Percentiles rank a stretch among this genome's conserved stretches.
These are phyloP conservation scores for Cryptoblepharus egeriae DNA, from an alignment of 2,797 vertebrate species.

Conservation along the genomic window DNA sequence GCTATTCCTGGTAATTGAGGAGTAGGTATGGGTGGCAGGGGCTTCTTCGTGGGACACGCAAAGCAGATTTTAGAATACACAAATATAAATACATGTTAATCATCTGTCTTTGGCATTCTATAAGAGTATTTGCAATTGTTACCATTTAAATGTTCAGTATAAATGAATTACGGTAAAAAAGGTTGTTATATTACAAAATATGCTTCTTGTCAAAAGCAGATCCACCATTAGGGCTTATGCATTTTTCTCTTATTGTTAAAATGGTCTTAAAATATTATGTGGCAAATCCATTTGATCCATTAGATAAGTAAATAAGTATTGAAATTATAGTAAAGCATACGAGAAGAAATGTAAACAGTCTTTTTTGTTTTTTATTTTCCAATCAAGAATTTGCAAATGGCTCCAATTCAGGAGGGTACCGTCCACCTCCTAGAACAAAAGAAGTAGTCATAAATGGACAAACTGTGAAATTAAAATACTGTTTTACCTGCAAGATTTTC, in stretches of 20 bases:
- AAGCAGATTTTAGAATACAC: neutral
- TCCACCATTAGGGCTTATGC: slow-evolving; percentile 6
- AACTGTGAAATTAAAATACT: slow-evolving; percentile 96
- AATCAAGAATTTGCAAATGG: slow-evolving; percentile 91
- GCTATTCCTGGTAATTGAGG: neutral
- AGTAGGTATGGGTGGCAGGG: too few relatives aligned
- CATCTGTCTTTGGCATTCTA: neutral
- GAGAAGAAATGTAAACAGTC: slow-evolving; percentile 1
- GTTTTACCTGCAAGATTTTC: slow-evolving; percentile 99
- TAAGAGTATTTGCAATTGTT: neutral
- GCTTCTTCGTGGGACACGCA: neutral
- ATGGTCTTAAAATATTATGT: neutral
- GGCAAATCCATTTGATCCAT: slow-evolving; percentile 1
- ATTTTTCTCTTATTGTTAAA: neutral
- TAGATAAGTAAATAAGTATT: neutral
- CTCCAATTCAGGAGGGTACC: slow-evolving; percentile 89
- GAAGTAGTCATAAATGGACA: slow-evolving; percentile 97
- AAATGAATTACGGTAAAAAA: neutral
- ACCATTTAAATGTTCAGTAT: neutral
- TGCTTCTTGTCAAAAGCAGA: slow-evolving; percentile 15
- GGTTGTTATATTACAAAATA: neutral
- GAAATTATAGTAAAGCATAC: neutral
- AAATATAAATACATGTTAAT: neutral
- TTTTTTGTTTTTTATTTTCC: slow-evolving; percentile 41
- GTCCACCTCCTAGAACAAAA: slow-evolving; percentile 95